Evolutionary conservation across 2,113 vertebrate species (phyloP).

Genomic region (Opisthocomus hoazin): DNA sequence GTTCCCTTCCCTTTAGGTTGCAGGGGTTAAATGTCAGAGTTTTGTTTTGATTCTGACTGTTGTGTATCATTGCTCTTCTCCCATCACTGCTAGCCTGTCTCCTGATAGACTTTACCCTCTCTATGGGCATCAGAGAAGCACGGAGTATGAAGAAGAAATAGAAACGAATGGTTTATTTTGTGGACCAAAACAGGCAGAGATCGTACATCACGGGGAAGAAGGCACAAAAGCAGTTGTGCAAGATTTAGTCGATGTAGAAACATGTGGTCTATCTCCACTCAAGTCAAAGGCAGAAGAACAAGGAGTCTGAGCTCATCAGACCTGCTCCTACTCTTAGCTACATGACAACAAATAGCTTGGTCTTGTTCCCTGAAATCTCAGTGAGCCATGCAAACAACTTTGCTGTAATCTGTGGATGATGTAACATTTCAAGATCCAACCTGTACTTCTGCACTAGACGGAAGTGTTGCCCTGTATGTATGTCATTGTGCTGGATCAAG

Average conservation of each 20-base stretch:
- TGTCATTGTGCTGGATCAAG: not conserved
- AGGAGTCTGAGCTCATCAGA: not conserved
- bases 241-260: not conserved
- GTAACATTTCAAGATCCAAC: not conserved
- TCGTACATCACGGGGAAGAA: not conserved
- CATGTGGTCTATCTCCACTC: not conserved
- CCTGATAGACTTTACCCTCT: not conserved
- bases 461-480: not conserved
- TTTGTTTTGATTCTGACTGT: not conserved
- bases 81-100: not conserved
- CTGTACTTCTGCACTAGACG: not conserved
- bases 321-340: not conserved
- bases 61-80: not conserved
- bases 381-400: not conserved
- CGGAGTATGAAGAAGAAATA: not conserved
- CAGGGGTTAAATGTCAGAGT: not conserved
- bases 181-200: not conserved
- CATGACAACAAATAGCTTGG: not conserved
- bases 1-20: not conserved
- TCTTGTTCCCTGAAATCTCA: not conserved
- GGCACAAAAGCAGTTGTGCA: not conserved
- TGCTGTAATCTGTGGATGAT: not conserved
- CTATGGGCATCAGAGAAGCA: not conserved
- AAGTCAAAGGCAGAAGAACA: not conserved
- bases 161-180: not conserved